Evolutionary conservation across 2,113 vertebrate genomes (phyloP).

Genomic region (Porphyrio hochstetteri): DNA sequence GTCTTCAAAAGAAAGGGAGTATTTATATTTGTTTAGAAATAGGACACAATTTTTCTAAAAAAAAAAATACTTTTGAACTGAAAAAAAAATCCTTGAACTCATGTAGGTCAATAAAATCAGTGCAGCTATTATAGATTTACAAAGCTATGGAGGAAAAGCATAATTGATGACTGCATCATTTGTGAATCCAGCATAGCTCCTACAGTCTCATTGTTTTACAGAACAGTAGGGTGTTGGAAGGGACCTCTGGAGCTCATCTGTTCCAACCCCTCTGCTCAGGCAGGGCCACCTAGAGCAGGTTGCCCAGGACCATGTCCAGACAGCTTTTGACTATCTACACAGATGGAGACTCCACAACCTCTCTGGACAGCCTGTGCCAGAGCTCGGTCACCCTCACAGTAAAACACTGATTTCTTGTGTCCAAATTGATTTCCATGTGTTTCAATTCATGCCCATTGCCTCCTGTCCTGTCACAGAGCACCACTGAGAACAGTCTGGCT

Average conservation of each 20-base stretch:
- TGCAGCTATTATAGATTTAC: neutral
- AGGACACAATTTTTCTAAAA: neutral
- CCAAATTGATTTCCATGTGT: neutral
- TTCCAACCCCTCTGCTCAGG: neutral
- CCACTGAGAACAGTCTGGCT: neutral
- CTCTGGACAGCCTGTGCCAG: neutral
- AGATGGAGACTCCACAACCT: neutral
- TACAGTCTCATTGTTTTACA: neutral
- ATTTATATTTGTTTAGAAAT: neutral
- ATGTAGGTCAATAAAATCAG: neutral
- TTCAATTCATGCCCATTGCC: neutral
- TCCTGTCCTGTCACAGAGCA: neutral
- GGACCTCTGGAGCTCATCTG: neutral
- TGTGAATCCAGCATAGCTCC: neutral
- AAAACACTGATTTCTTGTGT: neutral
- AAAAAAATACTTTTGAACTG: neutral
- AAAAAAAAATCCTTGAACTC: neutral
- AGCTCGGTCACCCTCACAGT: neutral
- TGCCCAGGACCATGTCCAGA: neutral
- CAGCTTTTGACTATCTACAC: neutral
- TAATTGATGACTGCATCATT: neutral
- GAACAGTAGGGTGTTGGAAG: neutral
- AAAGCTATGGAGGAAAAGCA: neutral
- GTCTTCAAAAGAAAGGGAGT: neutral
- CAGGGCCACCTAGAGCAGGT: neutral